Percentiles rank a stretch among this genome's conserved stretches.
These are phyloP conservation scores for Euwallacea similis DNA, from an alignment of 1,140 invertebrate species.

Conservation along the genomic window DNA sequence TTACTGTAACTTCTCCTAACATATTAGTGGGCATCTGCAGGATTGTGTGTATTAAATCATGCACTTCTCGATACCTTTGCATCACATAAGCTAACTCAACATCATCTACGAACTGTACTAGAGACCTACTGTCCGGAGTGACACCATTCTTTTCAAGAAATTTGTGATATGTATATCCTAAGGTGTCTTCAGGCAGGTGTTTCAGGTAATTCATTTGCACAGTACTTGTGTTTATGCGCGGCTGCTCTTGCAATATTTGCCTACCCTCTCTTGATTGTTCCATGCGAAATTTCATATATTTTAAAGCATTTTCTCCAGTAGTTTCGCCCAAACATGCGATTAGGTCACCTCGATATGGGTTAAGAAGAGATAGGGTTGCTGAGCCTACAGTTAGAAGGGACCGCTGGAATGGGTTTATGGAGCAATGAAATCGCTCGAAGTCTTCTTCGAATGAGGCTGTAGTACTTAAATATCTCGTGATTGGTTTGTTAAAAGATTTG, in stretches of 20 bases:
- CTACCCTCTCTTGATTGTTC: slow-evolving; percentile 65
- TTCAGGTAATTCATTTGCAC: slow-evolving; percentile 75
- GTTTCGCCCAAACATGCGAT: slow-evolving; percentile 92
- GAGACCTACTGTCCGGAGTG: slow-evolving; percentile 86
- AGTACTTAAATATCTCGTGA: no score
- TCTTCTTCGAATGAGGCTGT: slow-evolving; percentile 54
- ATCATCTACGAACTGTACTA: slow-evolving; percentile 91
- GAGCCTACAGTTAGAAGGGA: slow-evolving; percentile 77
- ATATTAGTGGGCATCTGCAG: slow-evolving; percentile 95
- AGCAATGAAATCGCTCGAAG: slow-evolving; percentile 67
- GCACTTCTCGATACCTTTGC: slow-evolving; percentile 94
- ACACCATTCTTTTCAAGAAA: slow-evolving; percentile 85
- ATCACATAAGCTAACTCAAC: slow-evolving; percentile 92
- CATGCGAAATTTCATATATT: slow-evolving; percentile 65
- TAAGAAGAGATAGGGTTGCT: slow-evolving; percentile 69
- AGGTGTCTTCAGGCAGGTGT: slow-evolving; percentile 72
- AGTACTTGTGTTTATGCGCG: slow-evolving; percentile 83
- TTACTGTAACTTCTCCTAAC: slow-evolving; percentile 92
- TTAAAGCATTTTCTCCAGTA: slow-evolving; percentile 70
- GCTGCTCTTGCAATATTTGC: slow-evolving; percentile 75
- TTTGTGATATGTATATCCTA: slow-evolving; percentile 82
- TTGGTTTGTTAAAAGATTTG: no score
- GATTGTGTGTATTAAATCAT: slow-evolving; percentile 91
- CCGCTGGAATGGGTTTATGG: slow-evolving; percentile 73
- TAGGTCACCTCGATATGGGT: slow-evolving; percentile 86